Base-by-base conservation (phyloP, 1,140 invertebrate species). In the Anthonomus grandis region DNA sequence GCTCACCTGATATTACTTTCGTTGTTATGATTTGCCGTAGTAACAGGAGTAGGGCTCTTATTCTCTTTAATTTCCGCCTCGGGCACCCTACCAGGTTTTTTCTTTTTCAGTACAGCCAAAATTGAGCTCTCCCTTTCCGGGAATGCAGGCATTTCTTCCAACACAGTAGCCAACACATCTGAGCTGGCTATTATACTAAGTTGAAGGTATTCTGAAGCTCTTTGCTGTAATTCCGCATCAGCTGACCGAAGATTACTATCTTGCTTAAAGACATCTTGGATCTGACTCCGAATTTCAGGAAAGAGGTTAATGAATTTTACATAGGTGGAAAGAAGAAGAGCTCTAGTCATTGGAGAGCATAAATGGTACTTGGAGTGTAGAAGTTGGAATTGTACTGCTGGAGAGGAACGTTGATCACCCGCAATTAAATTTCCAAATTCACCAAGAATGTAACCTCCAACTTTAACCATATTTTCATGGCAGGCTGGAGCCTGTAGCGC, bases 391-490 rank as follows among this genome's bases (percentile, higher is more conserved):
- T 98, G 95, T 59, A 98, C 93, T 63, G 87, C 78, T 27, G 96
- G 95, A 53, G 95, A 95, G 31, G 96, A 99, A 46, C 97, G 82
- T 51, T 93, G 90, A 78, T 99, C 97, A 9, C 97, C 97, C 64
- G 97, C 97, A 72, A 99, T 99, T 18, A 99, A 81, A 79, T 99
- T 99, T 22, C 97, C 97, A 81, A 99, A 99, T 79, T 99, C 97
- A 50, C 97, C 97, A 36, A 99, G 80, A 67, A 99, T 98, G 67
- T 99, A 99, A 21, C 96, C 97, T 47, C 97, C 97, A 38, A 99
- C 97, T 85, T 99, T 99, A 0, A 99, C 97, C 97, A 99, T 99
- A 75, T 99, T 99, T 79, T 99, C 97, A 77, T 99, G 97, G 73
- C 97, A 99, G 42, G 97, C 95, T 21, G 95, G 94, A 37, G 95